Conservation (phyloP, 2,113 vertebrate species). For the Amblyopsis rosae region DNA sequence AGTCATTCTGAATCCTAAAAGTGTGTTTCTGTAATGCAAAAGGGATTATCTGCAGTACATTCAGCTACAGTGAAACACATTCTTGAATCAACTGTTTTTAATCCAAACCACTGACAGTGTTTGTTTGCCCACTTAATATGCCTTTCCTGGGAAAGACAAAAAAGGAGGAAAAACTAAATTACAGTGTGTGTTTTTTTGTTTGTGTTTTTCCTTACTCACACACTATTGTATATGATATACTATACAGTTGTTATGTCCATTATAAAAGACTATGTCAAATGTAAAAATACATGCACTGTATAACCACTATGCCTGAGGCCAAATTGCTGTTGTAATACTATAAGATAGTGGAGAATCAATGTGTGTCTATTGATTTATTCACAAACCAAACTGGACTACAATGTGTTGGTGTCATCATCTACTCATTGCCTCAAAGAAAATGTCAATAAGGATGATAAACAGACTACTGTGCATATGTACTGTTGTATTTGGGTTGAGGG, state of each 20-base stretch:
- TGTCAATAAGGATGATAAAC: conserved; percentile 60
- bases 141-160: no score
- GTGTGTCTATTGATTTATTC: conserved; percentile 59
- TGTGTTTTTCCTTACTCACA: no score
- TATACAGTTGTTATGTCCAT: not conserved
- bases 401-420: conserved; percentile 52
- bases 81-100: conserved; percentile 41
- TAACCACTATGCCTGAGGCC: conserved; percentile 27
- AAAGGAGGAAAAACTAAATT: no score
- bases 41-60: not conserved
- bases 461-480: conserved; percentile 17
- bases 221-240: no score
- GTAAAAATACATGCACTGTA: not conserved
- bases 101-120: conserved; percentile 34
- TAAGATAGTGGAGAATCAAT: conserved; percentile 52
- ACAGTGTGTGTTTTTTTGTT: no score
- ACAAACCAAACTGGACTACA: conserved; percentile 45
- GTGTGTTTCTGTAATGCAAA: not conserved
- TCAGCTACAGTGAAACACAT: conserved; percentile 41
- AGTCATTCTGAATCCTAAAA: not conserved
- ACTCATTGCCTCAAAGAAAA: conserved; percentile 55
- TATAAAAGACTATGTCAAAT: not conserved
- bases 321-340: conserved; percentile 35
- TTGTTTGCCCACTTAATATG: conserved; percentile 4
- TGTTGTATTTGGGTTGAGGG: conserved; percentile 4